phyloP scores from a whole-genome alignment of 2,113 vertebrate genomes.

The Scomber japonicus region DNA sequence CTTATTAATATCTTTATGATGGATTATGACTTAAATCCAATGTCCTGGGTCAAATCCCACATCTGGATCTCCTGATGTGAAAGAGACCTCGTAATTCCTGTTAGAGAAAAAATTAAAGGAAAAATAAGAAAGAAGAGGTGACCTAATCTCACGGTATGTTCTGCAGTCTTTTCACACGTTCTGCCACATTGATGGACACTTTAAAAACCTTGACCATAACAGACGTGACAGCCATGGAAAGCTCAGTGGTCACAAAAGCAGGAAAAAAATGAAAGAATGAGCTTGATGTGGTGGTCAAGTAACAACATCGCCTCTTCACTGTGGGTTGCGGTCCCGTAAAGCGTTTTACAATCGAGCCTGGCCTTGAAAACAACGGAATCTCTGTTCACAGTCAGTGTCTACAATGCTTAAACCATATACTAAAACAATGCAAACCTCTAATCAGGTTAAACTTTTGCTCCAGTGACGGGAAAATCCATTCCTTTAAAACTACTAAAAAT shows the following conservation, averaged over 20 bases:
- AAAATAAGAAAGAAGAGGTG: constrained; percentile 53
- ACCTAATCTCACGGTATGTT: constrained; percentile 24
- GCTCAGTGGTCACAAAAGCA: constrained; percentile 32
- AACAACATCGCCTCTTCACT: constrained; percentile 54
- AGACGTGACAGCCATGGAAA: constrained; percentile 61
- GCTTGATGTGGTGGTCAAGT: constrained; percentile 73
- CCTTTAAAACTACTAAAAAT: constrained; percentile 41
- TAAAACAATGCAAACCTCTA: constrained; percentile 48
- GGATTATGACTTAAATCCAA: constrained; percentile 56
- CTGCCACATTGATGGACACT: constrained; percentile 43
- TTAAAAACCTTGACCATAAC: constrained; percentile 41
- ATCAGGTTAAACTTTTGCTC: constrained; percentile 53
- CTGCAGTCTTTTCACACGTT: constrained; percentile 46
- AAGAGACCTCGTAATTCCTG: constrained; percentile 55
- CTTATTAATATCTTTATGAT: constrained; percentile 63
- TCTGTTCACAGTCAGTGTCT: constrained; percentile 44
- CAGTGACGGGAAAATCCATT: constrained; percentile 39
- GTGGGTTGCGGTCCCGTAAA: constrained; percentile 62
- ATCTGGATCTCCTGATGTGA: constrained; percentile 67
- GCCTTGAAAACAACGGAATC: constrained; percentile 65
- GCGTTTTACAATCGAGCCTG: constrained; percentile 52
- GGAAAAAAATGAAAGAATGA: constrained; percentile 34
- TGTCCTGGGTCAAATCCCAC: constrained; percentile 56
- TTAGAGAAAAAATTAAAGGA: constrained; percentile 45
- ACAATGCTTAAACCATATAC: constrained; percentile 46